Percentiles rank a stretch among this genome's conserved stretches.
Evolutionary conservation across 2,888 invertebrate genomes (phyloP).

Genomic region (Polydesmus complanatus): DNA sequence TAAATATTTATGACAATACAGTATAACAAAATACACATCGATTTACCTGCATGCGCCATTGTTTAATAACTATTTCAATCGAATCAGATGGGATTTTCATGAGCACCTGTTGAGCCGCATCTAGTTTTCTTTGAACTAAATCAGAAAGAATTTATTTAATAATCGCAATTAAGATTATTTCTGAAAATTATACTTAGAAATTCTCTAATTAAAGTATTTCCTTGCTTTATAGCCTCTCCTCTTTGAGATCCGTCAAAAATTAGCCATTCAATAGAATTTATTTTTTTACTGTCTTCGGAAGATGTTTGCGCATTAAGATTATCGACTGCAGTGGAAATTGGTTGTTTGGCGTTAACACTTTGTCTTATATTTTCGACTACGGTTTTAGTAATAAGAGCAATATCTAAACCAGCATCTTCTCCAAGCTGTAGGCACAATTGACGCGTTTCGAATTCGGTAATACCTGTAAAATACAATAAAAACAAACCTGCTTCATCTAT

Average conservation of each 20-base stretch:
- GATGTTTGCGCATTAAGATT: constrained; percentile 3
- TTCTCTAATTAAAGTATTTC: constrained; percentile 73
- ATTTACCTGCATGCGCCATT: constrained; percentile 31
- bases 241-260: constrained; percentile 61
- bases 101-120: constrained; percentile 64
- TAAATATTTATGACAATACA: background rate
- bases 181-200: constrained; percentile 43
- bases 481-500: background rate
- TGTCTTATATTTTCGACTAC: constrained; percentile 60
- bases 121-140: constrained; percentile 56
- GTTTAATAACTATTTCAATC: constrained; percentile 42
- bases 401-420: constrained; percentile 54
- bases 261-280: constrained; percentile 73
- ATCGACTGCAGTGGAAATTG: background rate
- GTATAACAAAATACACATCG: too few species aligned
- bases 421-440: constrained; percentile 27
- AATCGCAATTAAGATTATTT: background rate
- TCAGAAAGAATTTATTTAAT: background rate
- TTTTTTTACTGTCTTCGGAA: constrained; percentile 51
- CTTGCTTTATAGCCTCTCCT: constrained; percentile 66
- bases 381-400: constrained; percentile 66
- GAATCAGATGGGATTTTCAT: constrained; percentile 54
- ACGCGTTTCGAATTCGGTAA: constrained; percentile 29
- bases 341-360: background rate
- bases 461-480: constrained; percentile 24